These are phyloP conservation scores for Heterodera filipjevi DNA, from an alignment of 2,888 invertebrate genomes.

Conservation along the genomic window DNA sequence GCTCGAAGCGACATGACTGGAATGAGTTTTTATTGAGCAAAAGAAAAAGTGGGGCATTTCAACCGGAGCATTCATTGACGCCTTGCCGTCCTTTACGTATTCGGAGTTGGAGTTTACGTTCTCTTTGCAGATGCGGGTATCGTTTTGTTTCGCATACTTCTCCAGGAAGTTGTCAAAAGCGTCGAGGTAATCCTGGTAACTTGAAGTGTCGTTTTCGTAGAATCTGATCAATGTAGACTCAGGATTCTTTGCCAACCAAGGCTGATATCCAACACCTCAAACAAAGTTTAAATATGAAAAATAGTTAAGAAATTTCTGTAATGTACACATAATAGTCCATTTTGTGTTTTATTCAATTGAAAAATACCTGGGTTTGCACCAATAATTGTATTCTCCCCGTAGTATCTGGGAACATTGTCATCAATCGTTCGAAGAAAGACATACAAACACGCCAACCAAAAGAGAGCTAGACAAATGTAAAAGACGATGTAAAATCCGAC, in stretches of 20 bases:
- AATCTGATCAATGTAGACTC: conserved; percentile 97
- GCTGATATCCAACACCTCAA: conserved; percentile 90
- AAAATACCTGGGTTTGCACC: conserved; percentile 79
- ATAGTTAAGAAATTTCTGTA: not conserved
- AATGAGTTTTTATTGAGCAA: not conserved
- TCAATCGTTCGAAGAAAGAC: conserved; percentile 92
- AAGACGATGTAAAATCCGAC: conserved; percentile 92
- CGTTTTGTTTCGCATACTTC: conserved; percentile 51
- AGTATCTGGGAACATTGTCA: conserved; percentile 84
- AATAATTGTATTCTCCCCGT: conserved; percentile 82
- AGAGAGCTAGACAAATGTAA: conserved; percentile 86
- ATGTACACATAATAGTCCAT: no score
- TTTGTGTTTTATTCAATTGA: no score
- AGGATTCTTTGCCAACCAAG: conserved; percentile 88
- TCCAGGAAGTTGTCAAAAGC: conserved; percentile 54
- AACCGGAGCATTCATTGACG: conserved; percentile 16
- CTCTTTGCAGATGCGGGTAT: conserved; percentile 52
- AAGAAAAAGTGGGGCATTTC: not conserved
- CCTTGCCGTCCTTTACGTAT: conserved; percentile 44
- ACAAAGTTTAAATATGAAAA: conserved; percentile 14
- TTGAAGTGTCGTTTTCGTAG: conserved; percentile 69
- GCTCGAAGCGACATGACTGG: conserved; percentile 58
- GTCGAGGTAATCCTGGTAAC: conserved; percentile 57
- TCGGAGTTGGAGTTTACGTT: conserved; percentile 46
- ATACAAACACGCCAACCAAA: conserved; percentile 90